A percentile compares a stretch with the other conserved stretches of the same genome.
Conservation (phyloP, 2,113 vertebrate species). For the Micronycteris hirsuta region DNA sequence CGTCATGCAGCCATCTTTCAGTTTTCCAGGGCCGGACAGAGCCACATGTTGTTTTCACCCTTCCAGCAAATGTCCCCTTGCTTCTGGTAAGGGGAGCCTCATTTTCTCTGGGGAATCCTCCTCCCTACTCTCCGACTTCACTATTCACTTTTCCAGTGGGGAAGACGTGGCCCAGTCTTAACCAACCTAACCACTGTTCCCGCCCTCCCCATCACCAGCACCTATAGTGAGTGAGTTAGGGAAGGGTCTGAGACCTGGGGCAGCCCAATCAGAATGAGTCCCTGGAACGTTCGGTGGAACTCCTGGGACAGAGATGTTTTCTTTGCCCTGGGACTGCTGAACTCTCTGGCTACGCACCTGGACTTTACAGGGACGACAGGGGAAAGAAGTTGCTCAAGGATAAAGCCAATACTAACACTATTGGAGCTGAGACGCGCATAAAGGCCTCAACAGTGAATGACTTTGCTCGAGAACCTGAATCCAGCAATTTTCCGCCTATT, state of each 20-base stretch:
- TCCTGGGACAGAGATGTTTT: neutral
- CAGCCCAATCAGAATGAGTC: neutral
- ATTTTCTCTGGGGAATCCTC: neutral
- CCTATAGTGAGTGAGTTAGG: neutral
- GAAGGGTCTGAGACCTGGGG: neutral
- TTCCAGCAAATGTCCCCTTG: neutral
- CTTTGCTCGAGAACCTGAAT: neutral
- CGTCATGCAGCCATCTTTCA: neutral
- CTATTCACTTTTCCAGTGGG: neutral
- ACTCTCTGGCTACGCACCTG: neutral
- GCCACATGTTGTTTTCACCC: neutral
- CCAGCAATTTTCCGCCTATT: neutral
- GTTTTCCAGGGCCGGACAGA: neutral
- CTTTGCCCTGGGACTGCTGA: neutral
- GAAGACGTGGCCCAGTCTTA: neutral
- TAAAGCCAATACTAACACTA: neutral
- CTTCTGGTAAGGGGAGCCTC: neutral
- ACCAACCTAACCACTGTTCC: neutral
- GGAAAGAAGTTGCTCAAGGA: neutral
- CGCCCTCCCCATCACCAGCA: neutral
- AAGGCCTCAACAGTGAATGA: neutral
- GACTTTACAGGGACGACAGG: neutral
- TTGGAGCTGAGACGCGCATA: neutral
- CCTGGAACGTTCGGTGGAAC: neutral
- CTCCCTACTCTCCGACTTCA: neutral